A percentile compares a stretch with the other conserved stretches of the same genome.
Evolutionary conservation across 1,140 invertebrate genomes (phyloP).

Genomic region (Drosophila kikkawai): DNA sequence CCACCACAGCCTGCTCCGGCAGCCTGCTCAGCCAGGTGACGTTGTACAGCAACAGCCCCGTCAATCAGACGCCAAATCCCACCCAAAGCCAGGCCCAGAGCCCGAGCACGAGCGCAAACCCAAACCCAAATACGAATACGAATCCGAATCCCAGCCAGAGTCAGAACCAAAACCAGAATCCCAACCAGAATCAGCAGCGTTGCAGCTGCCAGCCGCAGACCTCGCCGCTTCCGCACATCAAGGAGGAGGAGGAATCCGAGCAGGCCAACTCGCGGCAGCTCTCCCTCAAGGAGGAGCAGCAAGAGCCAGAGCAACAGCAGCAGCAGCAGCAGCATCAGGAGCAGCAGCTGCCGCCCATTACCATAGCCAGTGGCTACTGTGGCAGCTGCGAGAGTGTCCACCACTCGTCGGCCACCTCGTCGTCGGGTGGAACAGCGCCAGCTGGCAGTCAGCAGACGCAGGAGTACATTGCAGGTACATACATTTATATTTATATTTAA

Average conservation of each 20-base stretch:
- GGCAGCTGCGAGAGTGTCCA: constrained; percentile 81
- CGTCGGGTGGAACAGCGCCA: constrained; percentile 47
- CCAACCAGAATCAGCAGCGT: constrained; percentile 73
- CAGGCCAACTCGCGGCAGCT: constrained; percentile 85
- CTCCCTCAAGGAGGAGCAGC: constrained; percentile 84
- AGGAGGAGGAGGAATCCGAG: constrained; percentile 87
- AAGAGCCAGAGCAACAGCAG: constrained; percentile 58
- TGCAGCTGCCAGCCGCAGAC: constrained; percentile 80
- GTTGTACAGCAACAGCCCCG: constrained; percentile 38
- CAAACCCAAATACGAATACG: constrained; percentile 59
- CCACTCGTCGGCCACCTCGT: constrained; percentile 69
- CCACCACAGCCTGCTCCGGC: constrained; percentile 13
- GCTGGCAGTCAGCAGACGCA: constrained; percentile 2
- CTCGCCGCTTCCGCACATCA: constrained; percentile 87
- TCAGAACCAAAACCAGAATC: constrained; percentile 83
- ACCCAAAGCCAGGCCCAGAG: constrained; percentile 82
- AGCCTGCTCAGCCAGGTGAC: constrained; percentile 37
- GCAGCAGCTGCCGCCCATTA: constrained; percentile 55
- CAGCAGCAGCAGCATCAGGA: constrained; percentile 37
- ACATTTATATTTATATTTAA: no score
- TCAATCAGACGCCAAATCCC: constrained; percentile 68
- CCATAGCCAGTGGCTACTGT: constrained; percentile 64
- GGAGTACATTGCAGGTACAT: constrained; percentile 25
- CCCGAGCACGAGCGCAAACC: constrained; percentile 43
- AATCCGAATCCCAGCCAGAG: constrained; percentile 9